Base-by-base conservation (phyloP, 2,888 invertebrate genomes). In the Nomada ruficornis region DNA sequence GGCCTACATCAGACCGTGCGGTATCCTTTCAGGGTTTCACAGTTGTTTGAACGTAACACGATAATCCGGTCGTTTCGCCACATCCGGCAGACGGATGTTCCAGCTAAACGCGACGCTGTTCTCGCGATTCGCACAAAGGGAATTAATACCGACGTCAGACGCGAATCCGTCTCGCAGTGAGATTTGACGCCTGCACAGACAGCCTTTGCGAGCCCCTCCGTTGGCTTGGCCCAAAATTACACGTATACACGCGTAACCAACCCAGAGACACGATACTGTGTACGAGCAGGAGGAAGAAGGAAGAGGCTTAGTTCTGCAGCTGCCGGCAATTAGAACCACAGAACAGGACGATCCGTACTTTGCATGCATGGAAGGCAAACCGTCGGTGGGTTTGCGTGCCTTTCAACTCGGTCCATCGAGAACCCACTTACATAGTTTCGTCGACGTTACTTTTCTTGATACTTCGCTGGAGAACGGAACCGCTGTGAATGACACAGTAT, bases 241-340 rank as follows among this genome's bases (percentile, higher is more conserved):
- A 86, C 67, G 68, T 83, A 71, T 47, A 76, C 69, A 80, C 50
- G 36, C 36, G 36, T 36, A 65, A 26, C 36, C 67, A 64, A 13
- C 57, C 59, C 9, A n/a, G 36, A 74, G 59, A 55, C 62, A 76
- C 52, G 77, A 57, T 44, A 67, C 52, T 52, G 62, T 65, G 36
- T 36, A 36, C 36, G 36, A 7, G 36, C 7, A 36, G 36, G 36
- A 36, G 36, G 36, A 36, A 36, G 36, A 36, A 36, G 36, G 36
- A 36, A 36, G 36, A 36, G 36, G 36, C 36, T 36, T 72, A 80
- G 54, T 74, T 82, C 72, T 63, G 67, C 87, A 87, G 84, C 86
- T 84, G 86, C 75, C 73, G 75, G 83, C 81, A 88, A 88, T 88
- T 88, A 88, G 76, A 77, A 69, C 73, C 77, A 52, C 72, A 63